A percentile compares a stretch with the other conserved stretches of the same genome.
Conservation (phyloP, 2,888 invertebrate genomes). For the Drosophila paramelanica region DNA sequence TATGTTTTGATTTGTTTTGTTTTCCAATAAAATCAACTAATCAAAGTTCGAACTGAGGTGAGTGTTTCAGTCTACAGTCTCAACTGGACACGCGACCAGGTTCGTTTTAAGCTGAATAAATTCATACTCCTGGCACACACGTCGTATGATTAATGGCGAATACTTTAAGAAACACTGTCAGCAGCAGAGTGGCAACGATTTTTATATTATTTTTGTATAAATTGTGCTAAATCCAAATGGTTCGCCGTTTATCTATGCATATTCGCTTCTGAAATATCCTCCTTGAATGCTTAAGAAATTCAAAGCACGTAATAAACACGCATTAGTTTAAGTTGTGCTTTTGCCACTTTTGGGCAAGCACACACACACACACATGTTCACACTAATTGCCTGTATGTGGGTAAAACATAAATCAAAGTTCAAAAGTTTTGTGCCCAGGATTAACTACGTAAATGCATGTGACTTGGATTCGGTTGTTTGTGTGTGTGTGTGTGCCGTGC, state of each 20-base stretch:
- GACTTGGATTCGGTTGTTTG: conserved; percentile 32
- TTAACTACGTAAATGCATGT: conserved; percentile 70
- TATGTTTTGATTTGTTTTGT: conserved; percentile 4
- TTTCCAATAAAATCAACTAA: conserved; percentile 35
- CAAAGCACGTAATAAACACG: conserved; percentile 71
- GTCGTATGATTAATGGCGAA: conserved; percentile 61
- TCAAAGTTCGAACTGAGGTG: conserved; percentile 58
- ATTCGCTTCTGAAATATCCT: conserved; percentile 27
- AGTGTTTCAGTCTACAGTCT: conserved; percentile 35
- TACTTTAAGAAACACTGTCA: not conserved
- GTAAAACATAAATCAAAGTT: conserved; percentile 75
- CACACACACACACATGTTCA: conserved; percentile 12
- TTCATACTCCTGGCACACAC: conserved; percentile 25
- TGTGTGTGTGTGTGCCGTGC: conserved; percentile 41
- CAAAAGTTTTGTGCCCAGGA: conserved; percentile 72
- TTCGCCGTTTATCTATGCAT: conserved; percentile 34
- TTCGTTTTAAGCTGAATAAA: conserved; percentile 19
- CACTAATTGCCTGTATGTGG: conserved; percentile 58
- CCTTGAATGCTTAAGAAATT: conserved; percentile 45
- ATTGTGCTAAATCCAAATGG: conserved; percentile 36
- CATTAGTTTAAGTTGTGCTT: conserved; percentile 57
- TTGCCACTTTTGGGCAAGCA: conserved; percentile 43
- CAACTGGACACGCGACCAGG: conserved; percentile 51
- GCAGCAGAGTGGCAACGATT: conserved; percentile 20
- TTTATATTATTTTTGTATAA: conserved; percentile 19